These are phyloP conservation scores for Ctenopoma kingsleyae DNA, from an alignment of 2,797 vertebrate species.

Conservation along the genomic window DNA sequence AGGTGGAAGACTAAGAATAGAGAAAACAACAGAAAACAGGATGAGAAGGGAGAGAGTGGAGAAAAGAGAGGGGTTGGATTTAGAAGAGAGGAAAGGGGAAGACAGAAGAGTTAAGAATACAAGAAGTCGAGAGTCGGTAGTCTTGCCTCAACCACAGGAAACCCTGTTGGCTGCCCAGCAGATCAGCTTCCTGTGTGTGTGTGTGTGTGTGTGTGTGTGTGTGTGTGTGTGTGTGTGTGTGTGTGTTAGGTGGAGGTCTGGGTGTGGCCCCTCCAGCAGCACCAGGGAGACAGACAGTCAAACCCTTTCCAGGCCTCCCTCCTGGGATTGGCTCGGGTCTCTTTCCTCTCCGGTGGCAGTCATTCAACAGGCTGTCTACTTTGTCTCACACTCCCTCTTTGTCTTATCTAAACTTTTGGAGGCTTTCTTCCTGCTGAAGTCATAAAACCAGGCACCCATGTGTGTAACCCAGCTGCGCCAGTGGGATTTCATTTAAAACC, in stretches of 20 bases:
- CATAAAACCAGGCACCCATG: conserved; percentile 12
- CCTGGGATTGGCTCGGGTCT: conserved; percentile 37
- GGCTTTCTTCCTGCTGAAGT: conserved; percentile 24
- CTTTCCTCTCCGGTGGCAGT: conserved; percentile 53
- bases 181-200: conserved; percentile 65
- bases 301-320: conserved; percentile 58
- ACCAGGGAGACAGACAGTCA: conserved; percentile 54
- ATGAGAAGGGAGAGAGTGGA: conserved; percentile 32
- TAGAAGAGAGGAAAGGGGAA: conserved; percentile 27
- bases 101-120: conserved; percentile 41
- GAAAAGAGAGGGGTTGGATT: conserved; percentile 29
- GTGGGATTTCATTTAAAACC: conserved; percentile 37
- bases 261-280: conserved; percentile 71
- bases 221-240: conserved; percentile 48
- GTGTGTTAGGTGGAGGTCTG: conserved; percentile 54
- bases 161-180: conserved; percentile 63
- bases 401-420: conserved; percentile 49
- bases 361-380: conserved; percentile 31
- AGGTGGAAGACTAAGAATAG: conserved; percentile 50
- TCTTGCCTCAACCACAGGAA: conserved; percentile 70
- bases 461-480: conserved; percentile 17
- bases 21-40: conserved; percentile 50
- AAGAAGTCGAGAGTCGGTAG: conserved; percentile 48
- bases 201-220: conserved; percentile 42
- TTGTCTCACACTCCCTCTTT: conserved; percentile 6